Evolutionary conservation across 2,113 vertebrate species (phyloP), one percentile per base, ranked within the genome.

Genomic region (Bothrops jararaca): DNA sequence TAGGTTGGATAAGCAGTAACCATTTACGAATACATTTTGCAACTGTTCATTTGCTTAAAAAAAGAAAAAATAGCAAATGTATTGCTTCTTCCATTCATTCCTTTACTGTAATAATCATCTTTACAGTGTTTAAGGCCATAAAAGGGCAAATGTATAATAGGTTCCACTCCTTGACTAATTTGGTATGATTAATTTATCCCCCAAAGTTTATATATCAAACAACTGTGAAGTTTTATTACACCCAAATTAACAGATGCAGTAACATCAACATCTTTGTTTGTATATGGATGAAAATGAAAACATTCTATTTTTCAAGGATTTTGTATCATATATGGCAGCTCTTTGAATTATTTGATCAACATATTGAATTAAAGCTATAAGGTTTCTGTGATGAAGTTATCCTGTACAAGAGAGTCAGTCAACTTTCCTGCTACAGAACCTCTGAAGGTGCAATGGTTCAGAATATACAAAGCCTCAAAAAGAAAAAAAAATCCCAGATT

Each of bases 261-360:
- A 90, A 64, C 92, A 91, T 60, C 54, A 87, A 20, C 26, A 60
- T 57, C 24, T 39, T 2, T 22, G 1, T 22, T 10, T 53, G n/a
- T 15, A 57, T 42, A 89, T 7, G 52, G 91, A 56, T 39, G 1
- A 26, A 1, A 34, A 87, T 26, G 18, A 22, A 58, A 88, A 54
- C 39, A 69, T 39, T 93, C 53, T 11, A 64, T 91, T 92, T 86
- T 95, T 42, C 87, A 94, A 57, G 18, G 45, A 86, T 11, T 57
- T 53, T 88, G 26, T 69, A 53, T 54, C 85, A 69, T 94, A 89
- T 87, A 85, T 57, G 58, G 60, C 2, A 48, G 88, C 4, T 39
- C 26, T 52, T 60, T 87, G n/a, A 91, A 34, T 24, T 69, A 20
- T 0, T 2, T n/a, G 91, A 34, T 45, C 20, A 80, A n/a, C 26